Evolutionary conservation across 2,888 invertebrate genomes (phyloP).

Genomic region (Cheilosia scutellata): DNA sequence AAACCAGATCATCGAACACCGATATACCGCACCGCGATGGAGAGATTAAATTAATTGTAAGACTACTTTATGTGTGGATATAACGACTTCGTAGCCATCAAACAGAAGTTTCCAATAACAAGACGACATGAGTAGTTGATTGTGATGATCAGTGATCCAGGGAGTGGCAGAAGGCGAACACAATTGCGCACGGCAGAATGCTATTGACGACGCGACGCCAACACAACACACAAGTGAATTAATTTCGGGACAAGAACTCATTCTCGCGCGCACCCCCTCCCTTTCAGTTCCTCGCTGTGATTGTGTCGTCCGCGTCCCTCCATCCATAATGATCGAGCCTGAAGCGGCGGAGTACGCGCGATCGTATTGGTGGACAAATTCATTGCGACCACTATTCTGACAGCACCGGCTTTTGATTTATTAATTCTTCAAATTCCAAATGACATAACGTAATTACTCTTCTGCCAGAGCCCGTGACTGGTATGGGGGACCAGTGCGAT

Average conservation of each 20-base stretch:
- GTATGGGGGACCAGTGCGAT: slow-evolving; percentile 41
- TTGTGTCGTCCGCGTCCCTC: slow-evolving; percentile 17
- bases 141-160: slow-evolving; percentile 66
- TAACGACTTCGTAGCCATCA: slow-evolving; percentile 69
- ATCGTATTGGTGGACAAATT: slow-evolving; percentile 71
- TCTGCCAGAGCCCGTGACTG: slow-evolving; percentile 58
- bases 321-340: slow-evolving; percentile 57
- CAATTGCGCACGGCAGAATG: slow-evolving; percentile 55
- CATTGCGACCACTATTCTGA: slow-evolving; percentile 73
- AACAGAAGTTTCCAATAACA: slow-evolving; percentile 75
- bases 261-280: neutral
- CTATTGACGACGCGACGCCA: slow-evolving; percentile 62
- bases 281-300: neutral
- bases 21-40: slow-evolving; percentile 65
- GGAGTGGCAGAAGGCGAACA: slow-evolving; percentile 70
- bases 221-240: slow-evolving; percentile 66
- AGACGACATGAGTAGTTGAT: slow-evolving; percentile 73
- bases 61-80: slow-evolving; percentile 72
- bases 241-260: slow-evolving; percentile 66
- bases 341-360: slow-evolving; percentile 10
- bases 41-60: slow-evolving; percentile 74
- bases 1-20: slow-evolving; percentile 72
- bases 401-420: slow-evolving; percentile 71
- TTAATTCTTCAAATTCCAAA: slow-evolving; percentile 73
- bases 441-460: slow-evolving; percentile 75